phyloP scores from a whole-genome alignment of 1,140 invertebrate genomes.

The Bicyclus anynana region DNA sequence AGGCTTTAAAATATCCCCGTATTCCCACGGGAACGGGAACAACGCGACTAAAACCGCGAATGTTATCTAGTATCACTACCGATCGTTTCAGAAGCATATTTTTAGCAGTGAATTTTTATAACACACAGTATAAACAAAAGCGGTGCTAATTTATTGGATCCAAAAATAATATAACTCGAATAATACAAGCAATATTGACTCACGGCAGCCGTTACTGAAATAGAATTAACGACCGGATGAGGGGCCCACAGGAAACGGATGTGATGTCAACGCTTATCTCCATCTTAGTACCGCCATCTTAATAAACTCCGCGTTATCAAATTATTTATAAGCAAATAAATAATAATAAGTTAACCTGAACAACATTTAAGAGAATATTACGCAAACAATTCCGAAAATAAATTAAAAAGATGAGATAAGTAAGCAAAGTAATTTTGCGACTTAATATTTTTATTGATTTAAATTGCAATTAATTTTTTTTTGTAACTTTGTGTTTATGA shows the following conservation, averaged over 20 bases:
- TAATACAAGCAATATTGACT: conserved; percentile 45
- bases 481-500: too few species aligned
- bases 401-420: too few species aligned
- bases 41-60: too few species aligned
- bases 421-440: too few species aligned
- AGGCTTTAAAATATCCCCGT: too few species aligned
- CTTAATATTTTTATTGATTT: too few species aligned
- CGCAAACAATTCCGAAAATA: conserved; percentile 15
- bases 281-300: conserved; percentile 45
- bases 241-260: conserved; percentile 48
- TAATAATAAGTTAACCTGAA: background rate
- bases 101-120: too few species aligned
- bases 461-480: too few species aligned
- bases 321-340: conserved; percentile 14
- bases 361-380: conserved; percentile 40
- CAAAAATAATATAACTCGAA: background rate
- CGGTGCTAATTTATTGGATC: background rate
- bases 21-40: too few species aligned
- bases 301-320: conserved; percentile 49
- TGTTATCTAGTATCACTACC: too few species aligned
- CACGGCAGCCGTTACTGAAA: conserved; percentile 54
- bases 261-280: conserved; percentile 48
- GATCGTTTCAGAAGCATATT: too few species aligned
- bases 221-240: conserved; percentile 69
- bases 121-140: background rate